These are phyloP conservation scores for Burhinus bistriatus DNA, from an alignment of 2,113 vertebrate genomes.

Conservation along the genomic window DNA sequence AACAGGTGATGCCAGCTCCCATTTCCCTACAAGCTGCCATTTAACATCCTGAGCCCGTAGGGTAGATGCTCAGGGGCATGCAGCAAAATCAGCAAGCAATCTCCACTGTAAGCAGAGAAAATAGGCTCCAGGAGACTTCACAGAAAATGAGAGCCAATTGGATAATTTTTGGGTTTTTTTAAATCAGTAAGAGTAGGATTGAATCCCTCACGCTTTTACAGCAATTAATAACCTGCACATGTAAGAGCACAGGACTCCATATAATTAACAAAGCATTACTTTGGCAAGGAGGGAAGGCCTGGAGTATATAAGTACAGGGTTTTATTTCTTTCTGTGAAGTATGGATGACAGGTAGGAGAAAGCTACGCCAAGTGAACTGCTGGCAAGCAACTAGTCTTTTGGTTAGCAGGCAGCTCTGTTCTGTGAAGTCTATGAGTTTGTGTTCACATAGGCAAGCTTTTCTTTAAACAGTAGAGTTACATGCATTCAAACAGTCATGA, in stretches of 20 bases:
- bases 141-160: slow-evolving; percentile 22
- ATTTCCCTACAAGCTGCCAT: not conserved
- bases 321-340: slow-evolving; percentile 55
- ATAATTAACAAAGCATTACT: slow-evolving; percentile 46
- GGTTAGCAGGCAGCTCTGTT: slow-evolving; percentile 39
- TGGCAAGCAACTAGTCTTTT: slow-evolving; percentile 49
- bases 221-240: slow-evolving; percentile 25
- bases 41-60: not conserved
- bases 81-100: slow-evolving; percentile 27
- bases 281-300: slow-evolving; percentile 34
- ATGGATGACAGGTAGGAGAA: slow-evolving; percentile 61
- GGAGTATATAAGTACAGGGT: slow-evolving; percentile 35
- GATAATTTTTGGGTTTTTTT: slow-evolving; percentile 41
- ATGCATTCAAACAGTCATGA: not conserved
- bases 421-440: not conserved
- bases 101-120: slow-evolving; percentile 30
- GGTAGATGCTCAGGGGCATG: not conserved
- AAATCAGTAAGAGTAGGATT: not conserved
- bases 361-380: slow-evolving; percentile 44
- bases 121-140: not conserved
- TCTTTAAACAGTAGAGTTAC: slow-evolving; percentile 4
- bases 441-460: slow-evolving; percentile 3
- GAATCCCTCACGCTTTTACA: not conserved
- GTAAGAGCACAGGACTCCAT: not conserved
- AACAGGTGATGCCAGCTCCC: not conserved